Evolutionary conservation across 1,140 invertebrate genomes (phyloP).

Genomic region (Popillia japonica): DNA sequence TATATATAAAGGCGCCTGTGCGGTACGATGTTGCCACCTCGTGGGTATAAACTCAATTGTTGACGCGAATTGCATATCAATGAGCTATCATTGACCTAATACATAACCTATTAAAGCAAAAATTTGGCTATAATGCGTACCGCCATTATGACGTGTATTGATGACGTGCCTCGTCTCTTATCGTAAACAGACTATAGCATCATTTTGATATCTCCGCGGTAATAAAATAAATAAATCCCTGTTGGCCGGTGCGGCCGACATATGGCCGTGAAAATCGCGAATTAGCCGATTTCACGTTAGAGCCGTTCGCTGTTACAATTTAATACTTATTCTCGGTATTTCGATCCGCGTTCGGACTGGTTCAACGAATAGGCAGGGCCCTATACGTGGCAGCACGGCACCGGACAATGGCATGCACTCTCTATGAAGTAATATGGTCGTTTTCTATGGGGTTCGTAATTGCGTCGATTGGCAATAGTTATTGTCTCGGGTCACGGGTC

Average conservation of each 20-base stretch:
- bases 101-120: too few species aligned
- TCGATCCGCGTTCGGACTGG: background rate
- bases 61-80: too few species aligned
- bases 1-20: too few species aligned
- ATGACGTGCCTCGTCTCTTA: too few species aligned
- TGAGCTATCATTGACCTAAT: too few species aligned
- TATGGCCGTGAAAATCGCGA: background rate
- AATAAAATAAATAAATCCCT: too few species aligned
- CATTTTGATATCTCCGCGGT: too few species aligned
- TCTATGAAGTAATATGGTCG: conserved; percentile 47
- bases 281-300: background rate
- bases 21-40: too few species aligned
- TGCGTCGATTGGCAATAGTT: conserved; percentile 58
- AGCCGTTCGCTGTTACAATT: background rate
- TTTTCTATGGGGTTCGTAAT: conserved; percentile 51
- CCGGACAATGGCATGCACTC: conserved; percentile 27
- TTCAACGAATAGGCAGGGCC: background rate
- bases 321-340: background rate
- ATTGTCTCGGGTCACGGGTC: conserved; percentile 57
- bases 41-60: too few species aligned
- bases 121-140: too few species aligned
- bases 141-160: too few species aligned
- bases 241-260: background rate
- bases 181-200: too few species aligned
- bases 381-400: background rate